phyloP scores from a whole-genome alignment of 2,797 vertebrate genomes.

The Borostomias antarcticus region DNA sequence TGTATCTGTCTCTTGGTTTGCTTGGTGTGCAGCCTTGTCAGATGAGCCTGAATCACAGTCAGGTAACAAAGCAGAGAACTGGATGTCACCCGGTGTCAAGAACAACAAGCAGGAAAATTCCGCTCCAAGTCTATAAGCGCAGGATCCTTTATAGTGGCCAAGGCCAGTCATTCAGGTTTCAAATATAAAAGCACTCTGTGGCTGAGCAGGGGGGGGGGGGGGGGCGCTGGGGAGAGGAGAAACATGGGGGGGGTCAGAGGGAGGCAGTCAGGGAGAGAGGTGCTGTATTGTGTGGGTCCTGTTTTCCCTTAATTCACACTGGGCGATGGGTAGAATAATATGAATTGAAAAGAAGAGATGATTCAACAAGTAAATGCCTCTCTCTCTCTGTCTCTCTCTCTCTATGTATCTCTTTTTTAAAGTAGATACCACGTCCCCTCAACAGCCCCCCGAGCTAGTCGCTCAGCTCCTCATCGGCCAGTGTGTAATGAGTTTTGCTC shows the following conservation, averaged over 20 bases:
- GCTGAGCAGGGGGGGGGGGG: conserved; percentile 30
- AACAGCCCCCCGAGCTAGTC: conserved; percentile 68
- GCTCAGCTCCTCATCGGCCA: conserved; percentile 75
- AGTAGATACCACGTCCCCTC: conserved; percentile 66
- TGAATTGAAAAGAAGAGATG: conserved; percentile 49
- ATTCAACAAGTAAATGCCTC: conserved; percentile 56
- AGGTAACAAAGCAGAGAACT: no score
- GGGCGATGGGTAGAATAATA: conserved; percentile 38
- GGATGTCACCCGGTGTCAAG: no score
- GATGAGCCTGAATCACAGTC: no score
- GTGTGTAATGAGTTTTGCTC: conserved; percentile 79
- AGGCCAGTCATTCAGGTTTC: conserved; percentile 70
- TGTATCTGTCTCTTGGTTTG: no score
- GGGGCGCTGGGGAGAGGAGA: not conserved
- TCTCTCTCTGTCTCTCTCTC: conserved; percentile 32
- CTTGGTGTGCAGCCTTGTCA: no score
- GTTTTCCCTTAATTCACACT: conserved; percentile 45
- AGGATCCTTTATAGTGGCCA: conserved; percentile 68
- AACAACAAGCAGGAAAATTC: no score
- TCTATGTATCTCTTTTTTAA: conserved; percentile 53
- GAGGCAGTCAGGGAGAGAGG: conserved; percentile 37
- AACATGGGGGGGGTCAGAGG: conserved; percentile 41
- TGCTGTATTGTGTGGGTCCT: conserved; percentile 41
- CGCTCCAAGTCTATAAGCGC: conserved; percentile 74
- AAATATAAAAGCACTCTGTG: conserved; percentile 74